phyloP scores from a whole-genome alignment of 1,140 invertebrate species.

The Lordiphosa mommai region DNA sequence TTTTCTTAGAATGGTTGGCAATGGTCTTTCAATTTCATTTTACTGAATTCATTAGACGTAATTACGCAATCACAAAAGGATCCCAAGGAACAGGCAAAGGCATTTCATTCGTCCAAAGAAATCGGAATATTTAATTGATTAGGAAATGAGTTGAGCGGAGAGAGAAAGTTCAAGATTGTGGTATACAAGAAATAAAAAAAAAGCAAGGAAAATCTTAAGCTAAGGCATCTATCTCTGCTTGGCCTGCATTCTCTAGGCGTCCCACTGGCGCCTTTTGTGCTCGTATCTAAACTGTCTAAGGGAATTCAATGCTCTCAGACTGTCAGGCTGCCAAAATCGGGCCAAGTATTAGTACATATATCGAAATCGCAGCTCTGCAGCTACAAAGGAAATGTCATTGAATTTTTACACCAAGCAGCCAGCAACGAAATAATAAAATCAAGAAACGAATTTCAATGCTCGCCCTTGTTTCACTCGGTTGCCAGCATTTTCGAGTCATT shows the following conservation, averaged over 20 bases:
- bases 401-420: slow-evolving; percentile 34
- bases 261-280: slow-evolving; percentile 41
- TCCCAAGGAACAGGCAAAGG: slow-evolving; percentile 4
- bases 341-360: slow-evolving; percentile 32
- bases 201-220: neutral
- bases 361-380: slow-evolving; percentile 30
- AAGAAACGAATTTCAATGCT: slow-evolving; percentile 16
- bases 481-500: slow-evolving; percentile 49
- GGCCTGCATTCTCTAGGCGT: slow-evolving; percentile 30
- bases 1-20: slow-evolving; percentile 13
- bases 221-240: slow-evolving; percentile 18
- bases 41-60: slow-evolving; percentile 69
- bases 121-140: slow-evolving; percentile 73
- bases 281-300: slow-evolving; percentile 32
- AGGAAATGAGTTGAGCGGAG: slow-evolving; percentile 52
- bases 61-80: slow-evolving; percentile 66
- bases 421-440: slow-evolving; percentile 25
- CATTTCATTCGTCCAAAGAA: slow-evolving; percentile 15
- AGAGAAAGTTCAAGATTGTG: neutral
- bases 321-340: slow-evolving; percentile 58
- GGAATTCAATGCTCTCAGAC: slow-evolving; percentile 44
- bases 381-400: slow-evolving; percentile 46
- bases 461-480: slow-evolving; percentile 24
- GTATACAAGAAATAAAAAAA: neutral
- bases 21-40: slow-evolving; percentile 52